Evolutionary conservation across 2,113 vertebrate species (phyloP), one percentile per base, ranked within the genome.

Genomic region (Panthera leo): DNA sequence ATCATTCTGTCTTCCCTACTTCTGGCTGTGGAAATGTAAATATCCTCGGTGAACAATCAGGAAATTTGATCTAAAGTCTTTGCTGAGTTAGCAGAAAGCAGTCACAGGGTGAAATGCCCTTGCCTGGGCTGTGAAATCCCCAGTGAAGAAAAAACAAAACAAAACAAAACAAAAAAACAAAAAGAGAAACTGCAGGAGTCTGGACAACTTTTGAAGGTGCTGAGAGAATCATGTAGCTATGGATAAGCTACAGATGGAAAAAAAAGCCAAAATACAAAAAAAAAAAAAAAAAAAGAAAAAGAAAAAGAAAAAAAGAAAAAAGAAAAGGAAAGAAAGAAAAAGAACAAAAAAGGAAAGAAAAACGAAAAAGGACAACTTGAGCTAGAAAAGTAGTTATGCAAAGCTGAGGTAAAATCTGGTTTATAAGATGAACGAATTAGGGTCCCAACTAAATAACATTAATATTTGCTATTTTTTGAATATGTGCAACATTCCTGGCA

Each of bases 51-150:
- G 68, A 67, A 61, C 11, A 55, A 58, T 79, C n/a, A 51, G 31
- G 27, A 61, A 85, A 39, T 31, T 51, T 25, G 55, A 87, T 45
- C 70, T 76, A 29, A 78, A 34, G 39, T 94, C 34, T 91, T 67
- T 95, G 39, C 91, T 82, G 31, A 91, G 2, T 85, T 61, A 97
- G 61, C 78, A 86, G 53, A 89, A 94, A 91, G 14, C 73, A 78
- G 18, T 55, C 85, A 78, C 42, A 58, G 51, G 14, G 53, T 51
- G 42, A 61, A 85, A 58, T 11, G 14, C 7, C 53, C 45, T 85
- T 55, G 39, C 71, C 21, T 94, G 45, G 16, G 13, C 61, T 84
- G 34, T 45, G 55, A 45, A 36, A 53, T 90, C 34, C 16, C 39
- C 6, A 8, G 29, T 27, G 61, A 36, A 92, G 65, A 39, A 58